Base-by-base conservation (phyloP, 92 coral and sea anemone genomes). In the Micromussa lordhowensis region DNA sequence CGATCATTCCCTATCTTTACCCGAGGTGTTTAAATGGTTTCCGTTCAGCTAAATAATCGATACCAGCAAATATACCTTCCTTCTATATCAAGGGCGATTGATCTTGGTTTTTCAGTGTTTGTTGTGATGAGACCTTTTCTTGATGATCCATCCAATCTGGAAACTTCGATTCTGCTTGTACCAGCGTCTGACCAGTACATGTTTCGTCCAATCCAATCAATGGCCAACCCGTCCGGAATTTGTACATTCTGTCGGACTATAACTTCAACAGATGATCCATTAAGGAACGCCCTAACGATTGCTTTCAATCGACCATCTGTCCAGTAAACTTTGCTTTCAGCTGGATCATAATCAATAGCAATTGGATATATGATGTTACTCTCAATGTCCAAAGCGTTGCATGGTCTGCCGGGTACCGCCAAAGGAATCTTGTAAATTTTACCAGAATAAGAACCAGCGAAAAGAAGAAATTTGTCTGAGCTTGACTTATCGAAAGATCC, bases 131-230 rank as follows among this genome's bases (percentile, higher is more conserved):
- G 79, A n/a, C 79, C 78, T 70, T 35, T 88, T 53, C 95, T 88
- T 70, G 72, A 79, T 3, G 84, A 75, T 24, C 95, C 95, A 58
- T 93, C 90, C 49, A 92, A 18, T 4, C 94, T 94, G 34, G 93
- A 83, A 35, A 95, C 93, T 75, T 93, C 94, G 38, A 95, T 91
- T 58, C 83, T 83, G 21, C 85, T 90, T 36, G 79, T 88, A 13
- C 77, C 78, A 28, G 91, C 53, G 58, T 95, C 98, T 10, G 92
- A 86, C 98, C 98, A 95, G 74, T 91, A 95, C 11, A 95, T 76
- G 44, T 86, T 93, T 16, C 88, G 35, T 24, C 85, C 94, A 28
- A 87, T 84, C 98, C 98, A 95, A 44, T 95, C 98, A 34, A 95
- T 90, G 9, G 94, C 98, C 49, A 95, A 68, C 10, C 95, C 94